These are phyloP conservation scores for Caenorhabditis imperialis DNA, from an alignment of 2,888 invertebrate genomes.

Conservation along the genomic window DNA sequence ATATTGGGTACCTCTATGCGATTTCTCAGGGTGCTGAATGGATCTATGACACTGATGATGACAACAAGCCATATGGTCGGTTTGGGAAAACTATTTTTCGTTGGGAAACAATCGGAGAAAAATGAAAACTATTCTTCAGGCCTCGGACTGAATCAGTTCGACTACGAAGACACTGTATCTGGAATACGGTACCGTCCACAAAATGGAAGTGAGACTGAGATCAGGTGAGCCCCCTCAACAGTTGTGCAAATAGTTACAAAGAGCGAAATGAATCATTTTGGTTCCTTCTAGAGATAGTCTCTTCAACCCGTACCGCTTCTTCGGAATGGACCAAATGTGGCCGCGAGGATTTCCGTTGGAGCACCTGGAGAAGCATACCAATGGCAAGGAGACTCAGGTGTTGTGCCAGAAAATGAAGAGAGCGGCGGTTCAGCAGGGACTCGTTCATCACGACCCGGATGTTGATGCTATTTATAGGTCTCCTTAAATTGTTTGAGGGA, in stretches of 20 bases:
- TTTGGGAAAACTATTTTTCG: too few relatives aligned
- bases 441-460: constrained; percentile 63
- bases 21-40: constrained; percentile 58
- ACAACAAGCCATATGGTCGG: constrained; percentile 49
- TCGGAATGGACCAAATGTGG: constrained; percentile 58
- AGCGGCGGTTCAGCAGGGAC: constrained; percentile 63
- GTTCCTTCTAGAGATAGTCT: constrained; percentile 24
- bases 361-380: constrained; percentile 43
- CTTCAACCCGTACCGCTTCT: constrained; percentile 63
- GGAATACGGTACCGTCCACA: constrained; percentile 32
- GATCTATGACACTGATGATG: constrained; percentile 63
- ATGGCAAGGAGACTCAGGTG: constrained; percentile 37
- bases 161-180: constrained; percentile 25
- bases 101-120: background rate
- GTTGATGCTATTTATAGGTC: constrained; percentile 61
- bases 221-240: background rate
- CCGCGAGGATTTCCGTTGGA: constrained; percentile 64
- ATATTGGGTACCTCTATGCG: constrained; percentile 58
- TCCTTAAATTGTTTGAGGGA: background rate
- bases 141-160: constrained; percentile 57
- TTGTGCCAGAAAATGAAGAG: constrained; percentile 47
- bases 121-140: constrained; percentile 22
- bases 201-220: background rate
- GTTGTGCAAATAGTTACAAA: background rate
- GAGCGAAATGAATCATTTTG: background rate